phyloP scores from a whole-genome alignment of 2,888 invertebrate genomes.

The Spatulosminthurus flaviceps region DNA sequence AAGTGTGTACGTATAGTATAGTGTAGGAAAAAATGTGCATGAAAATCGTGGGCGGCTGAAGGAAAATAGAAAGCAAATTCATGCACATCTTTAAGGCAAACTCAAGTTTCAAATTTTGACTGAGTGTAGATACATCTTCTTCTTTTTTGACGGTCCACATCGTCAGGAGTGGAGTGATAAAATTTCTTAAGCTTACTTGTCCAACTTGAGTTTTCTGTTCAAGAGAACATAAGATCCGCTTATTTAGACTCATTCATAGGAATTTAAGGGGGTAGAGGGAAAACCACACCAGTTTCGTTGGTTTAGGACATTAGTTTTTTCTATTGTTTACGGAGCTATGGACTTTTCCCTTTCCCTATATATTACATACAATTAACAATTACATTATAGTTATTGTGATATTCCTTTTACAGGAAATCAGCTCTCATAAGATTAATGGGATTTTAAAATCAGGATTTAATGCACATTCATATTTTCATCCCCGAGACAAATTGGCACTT shows the following conservation, averaged over 20 bases:
- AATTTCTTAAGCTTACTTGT: background rate
- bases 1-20: background rate
- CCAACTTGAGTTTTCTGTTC: background rate
- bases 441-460: conserved; percentile 1
- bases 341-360: background rate
- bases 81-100: conserved; percentile 1
- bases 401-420: background rate
- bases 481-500: background rate
- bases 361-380: conserved; percentile 11
- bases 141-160: background rate
- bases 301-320: no score
- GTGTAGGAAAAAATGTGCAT: no score
- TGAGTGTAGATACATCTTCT: background rate
- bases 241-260: no score
- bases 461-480: conserved; percentile 12
- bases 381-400: background rate
- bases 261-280: no score
- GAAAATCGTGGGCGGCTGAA: conserved; percentile 13
- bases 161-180: background rate
- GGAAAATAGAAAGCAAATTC: conserved; percentile 14
- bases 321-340: background rate
- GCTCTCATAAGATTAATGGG: background rate
- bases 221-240: no score
- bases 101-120: background rate
- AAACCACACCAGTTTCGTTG: no score